Evolutionary conservation across 30 jellyfish, hydroid and myxozoan species (phyloP).

Genomic region (Phacellophora camtschatica): DNA sequence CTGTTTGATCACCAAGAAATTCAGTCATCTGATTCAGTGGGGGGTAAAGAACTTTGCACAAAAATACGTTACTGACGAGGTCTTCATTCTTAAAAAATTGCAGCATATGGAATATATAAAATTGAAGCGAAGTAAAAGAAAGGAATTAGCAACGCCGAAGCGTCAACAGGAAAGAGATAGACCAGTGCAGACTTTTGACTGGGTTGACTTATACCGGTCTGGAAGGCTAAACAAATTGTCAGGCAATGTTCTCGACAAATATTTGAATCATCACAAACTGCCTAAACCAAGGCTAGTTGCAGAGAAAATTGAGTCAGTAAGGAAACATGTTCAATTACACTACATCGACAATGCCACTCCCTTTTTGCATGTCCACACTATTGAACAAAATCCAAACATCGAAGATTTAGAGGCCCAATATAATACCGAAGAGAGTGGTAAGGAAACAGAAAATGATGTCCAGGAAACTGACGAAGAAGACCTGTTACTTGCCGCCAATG

Average conservation of each 20-base stretch:
- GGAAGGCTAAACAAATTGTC: neutral
- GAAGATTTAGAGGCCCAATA: neutral
- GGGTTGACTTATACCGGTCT: neutral
- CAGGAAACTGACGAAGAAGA: neutral
- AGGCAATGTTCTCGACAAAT: neutral
- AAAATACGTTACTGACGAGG: neutral
- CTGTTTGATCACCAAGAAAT: neutral
- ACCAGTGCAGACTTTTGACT: neutral
- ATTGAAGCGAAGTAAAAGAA: neutral
- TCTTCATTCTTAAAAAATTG: neutral
- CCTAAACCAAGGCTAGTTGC: neutral
- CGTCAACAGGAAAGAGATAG: neutral
- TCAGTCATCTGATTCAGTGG: neutral
- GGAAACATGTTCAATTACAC: neutral
- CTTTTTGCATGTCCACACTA: neutral
- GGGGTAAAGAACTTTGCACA: neutral
- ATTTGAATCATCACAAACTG: neutral
- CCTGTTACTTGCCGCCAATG: neutral
- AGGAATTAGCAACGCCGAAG: neutral
- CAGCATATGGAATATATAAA: neutral
- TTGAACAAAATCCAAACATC: too few species aligned
- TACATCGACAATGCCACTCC: neutral
- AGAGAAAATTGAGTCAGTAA: neutral
- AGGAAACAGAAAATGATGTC: neutral
- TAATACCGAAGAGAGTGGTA: neutral